Percentiles rank a stretch among this genome's conserved stretches.
phyloP scores from a whole-genome alignment of 1,140 invertebrate species.

The Meloidogyne hapla region DNA sequence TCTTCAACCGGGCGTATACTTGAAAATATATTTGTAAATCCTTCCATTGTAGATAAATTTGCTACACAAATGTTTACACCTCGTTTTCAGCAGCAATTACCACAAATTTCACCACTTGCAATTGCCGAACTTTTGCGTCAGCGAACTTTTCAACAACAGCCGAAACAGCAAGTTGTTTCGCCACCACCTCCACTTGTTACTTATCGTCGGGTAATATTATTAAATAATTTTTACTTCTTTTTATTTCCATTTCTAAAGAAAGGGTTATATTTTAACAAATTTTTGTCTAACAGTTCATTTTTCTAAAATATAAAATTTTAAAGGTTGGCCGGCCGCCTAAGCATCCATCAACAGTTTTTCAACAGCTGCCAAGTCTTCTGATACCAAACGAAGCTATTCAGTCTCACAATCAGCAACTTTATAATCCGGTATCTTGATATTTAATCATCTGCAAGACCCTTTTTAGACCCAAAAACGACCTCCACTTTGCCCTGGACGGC shows the following conservation, averaged over 20 bases:
- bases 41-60: neutral
- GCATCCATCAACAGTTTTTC: neutral
- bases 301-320: neutral
- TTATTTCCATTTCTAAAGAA: too few relatives aligned
- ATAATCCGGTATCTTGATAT: neutral
- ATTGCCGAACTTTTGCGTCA: neutral
- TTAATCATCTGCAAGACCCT: neutral
- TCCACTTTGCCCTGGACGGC: neutral
- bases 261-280: too few relatives aligned
- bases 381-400: neutral
- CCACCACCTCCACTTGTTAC: too few relatives aligned
- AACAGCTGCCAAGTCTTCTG: neutral
- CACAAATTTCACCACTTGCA: neutral
- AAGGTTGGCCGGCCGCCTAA: constrained; percentile 24
- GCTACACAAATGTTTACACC: neutral
- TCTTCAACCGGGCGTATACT: neutral
- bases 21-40: constrained; percentile 1
- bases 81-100: neutral
- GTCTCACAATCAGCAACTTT: neutral
- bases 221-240: neutral
- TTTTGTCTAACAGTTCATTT: too few relatives aligned
- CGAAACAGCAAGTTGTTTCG: neutral
- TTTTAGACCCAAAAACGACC: neutral
- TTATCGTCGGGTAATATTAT: neutral
- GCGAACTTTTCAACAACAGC: neutral